phyloP scores from a whole-genome alignment of 2,888 invertebrate species.

The Ochropleura plecta region DNA sequence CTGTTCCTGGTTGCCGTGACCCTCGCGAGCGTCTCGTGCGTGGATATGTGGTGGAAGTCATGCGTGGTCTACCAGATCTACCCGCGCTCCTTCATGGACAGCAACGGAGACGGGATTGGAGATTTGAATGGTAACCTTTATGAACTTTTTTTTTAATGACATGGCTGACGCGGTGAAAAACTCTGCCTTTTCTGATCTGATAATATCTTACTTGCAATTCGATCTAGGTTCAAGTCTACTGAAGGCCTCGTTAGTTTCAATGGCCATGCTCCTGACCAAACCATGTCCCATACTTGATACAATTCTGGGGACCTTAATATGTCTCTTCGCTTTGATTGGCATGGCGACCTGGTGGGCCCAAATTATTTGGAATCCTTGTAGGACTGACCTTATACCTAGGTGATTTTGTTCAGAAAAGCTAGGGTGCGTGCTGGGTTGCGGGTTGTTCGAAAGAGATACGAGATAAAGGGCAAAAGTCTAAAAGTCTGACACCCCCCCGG shows the following conservation, averaged over 20 bases:
- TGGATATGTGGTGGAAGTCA: conserved; percentile 93
- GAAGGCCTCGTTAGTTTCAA: background rate
- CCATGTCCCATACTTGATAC: background rate
- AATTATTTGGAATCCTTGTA: background rate
- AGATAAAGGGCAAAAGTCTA: too few relatives aligned
- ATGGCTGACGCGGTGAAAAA: background rate
- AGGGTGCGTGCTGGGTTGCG: background rate
- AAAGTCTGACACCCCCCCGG: too few relatives aligned
- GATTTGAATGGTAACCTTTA: conserved; percentile 92
- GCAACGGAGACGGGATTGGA: conserved; percentile 93
- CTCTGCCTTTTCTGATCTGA: background rate
- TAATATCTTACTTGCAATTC: background rate
- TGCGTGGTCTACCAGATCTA: conserved; percentile 94
- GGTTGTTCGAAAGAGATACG: too few relatives aligned
- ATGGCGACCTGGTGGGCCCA: background rate
- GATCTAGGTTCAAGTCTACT: background rate
- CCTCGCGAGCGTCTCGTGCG: conserved; percentile 39
- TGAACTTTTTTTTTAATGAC: background rate
- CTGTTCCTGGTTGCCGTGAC: conserved; percentile 25
- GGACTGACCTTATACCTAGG: background rate
- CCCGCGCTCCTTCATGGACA: conserved; percentile 94
- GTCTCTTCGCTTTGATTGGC: background rate
- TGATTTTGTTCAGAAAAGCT: background rate
- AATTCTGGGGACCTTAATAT: background rate
- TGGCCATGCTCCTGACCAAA: background rate